Evolutionary conservation across 2,113 vertebrate species (phyloP), one percentile per base, ranked within the genome.

Genomic region (Nycticryphes semicollaris): DNA sequence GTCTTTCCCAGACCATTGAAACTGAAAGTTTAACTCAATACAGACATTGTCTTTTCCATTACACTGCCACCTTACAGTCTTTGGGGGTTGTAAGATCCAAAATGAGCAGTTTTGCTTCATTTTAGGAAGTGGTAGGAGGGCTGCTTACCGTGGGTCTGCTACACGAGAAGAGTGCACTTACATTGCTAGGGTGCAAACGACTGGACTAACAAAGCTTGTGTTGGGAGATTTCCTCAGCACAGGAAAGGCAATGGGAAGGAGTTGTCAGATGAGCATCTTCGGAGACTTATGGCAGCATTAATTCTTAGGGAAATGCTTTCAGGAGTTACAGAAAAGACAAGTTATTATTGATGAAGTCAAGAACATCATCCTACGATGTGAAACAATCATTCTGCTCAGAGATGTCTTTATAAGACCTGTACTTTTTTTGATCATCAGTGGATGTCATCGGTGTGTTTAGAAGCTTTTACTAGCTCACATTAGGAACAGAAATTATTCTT

Each of bases 1-100:
- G 28, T 53, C 83, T 94, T 94, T 59, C 64, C 56, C 63, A 64
- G 76, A 92, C 92, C 81, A 93, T 43, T 94, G 87, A 87, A 85
- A 85, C 75, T 47, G 74, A 86, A 90, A 88, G 27, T 86, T 95
- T 96, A 73, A 94, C 73, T 85, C 27, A 47, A 63, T 4, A 8
- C 30, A 74, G 33, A 37, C 19, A 19, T 14, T 19, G 48, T 45
- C 21, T 69, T 41, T 22, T 30, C 48, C 67, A 41, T 63, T 57
- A 45, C 69, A 84, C 45, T 35, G 56, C 48, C 43, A 28, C 30
- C 28, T 48, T 47, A 48, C 17, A 33, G 39, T n/a, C 59, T 77
- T 70, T 47, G 41, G 50, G 54, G 33, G n/a, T 62, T 84, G 30
- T 59, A 47, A 57, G 21, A 20, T 7, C 77, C 12, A 45, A 19